A percentile compares a stretch with the other conserved stretches of the same genome.
These are phyloP conservation scores for Arbacia lixula DNA, from an alignment of 53 echinoderm and acorn worm genomes.

Conservation along the genomic window DNA sequence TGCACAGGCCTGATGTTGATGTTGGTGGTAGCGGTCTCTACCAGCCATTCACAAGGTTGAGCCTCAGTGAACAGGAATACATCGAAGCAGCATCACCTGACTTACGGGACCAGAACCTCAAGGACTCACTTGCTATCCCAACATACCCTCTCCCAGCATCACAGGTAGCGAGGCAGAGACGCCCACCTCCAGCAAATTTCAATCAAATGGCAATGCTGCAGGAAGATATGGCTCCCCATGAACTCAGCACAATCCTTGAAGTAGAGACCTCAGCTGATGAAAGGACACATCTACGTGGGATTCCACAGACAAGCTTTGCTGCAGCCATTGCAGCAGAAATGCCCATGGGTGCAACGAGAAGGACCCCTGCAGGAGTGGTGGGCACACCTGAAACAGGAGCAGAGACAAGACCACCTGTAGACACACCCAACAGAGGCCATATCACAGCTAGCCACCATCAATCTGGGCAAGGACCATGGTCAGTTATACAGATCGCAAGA, in stretches of 20 bases:
- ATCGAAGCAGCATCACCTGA: conserved; percentile 46
- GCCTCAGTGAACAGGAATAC: conserved; percentile 4
- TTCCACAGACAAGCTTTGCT: no score
- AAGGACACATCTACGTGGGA: conserved; percentile 12
- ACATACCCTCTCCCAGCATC: conserved; percentile 25
- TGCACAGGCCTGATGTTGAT: conserved; percentile 23
- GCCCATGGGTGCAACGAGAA: no score
- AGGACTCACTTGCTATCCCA: background rate
- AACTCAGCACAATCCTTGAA: conserved; percentile 92
- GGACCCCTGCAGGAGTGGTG: no score
- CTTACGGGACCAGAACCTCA: background rate
- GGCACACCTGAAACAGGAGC: no score
- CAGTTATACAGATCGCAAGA: conserved; percentile 25
- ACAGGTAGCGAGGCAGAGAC: conserved; percentile 13
- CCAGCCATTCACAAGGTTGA: conserved; percentile 20
- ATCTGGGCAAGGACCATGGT: background rate
- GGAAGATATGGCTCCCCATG: conserved; percentile 75
- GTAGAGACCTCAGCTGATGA: conserved; percentile 73
- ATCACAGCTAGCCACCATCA: background rate
- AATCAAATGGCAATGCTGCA: conserved; percentile 47
- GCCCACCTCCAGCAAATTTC: conserved; percentile 66
- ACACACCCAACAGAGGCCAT: no score
- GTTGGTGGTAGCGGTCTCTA: conserved; percentile 10
- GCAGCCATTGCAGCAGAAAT: no score
- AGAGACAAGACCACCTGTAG: no score